phyloP scores from a whole-genome alignment of 1,140 invertebrate genomes.

The Whitmania pigra region DNA sequence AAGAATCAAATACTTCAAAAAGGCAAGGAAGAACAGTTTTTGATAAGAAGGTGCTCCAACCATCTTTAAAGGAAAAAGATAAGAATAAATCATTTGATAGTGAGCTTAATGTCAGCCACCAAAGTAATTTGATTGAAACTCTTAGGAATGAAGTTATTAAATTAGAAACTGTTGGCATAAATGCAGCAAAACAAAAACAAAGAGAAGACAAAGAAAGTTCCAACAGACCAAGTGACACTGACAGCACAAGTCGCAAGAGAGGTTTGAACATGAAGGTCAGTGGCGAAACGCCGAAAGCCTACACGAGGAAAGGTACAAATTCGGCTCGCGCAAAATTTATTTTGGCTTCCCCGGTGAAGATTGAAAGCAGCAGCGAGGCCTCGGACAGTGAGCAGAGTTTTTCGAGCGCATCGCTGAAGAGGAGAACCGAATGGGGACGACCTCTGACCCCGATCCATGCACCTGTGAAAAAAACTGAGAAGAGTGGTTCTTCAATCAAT shows the following conservation, averaged over 20 bases:
- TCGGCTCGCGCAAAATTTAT: conserved; percentile 22
- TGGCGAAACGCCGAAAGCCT: conserved; percentile 24
- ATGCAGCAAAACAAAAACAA: background rate
- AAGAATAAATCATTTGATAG: background rate
- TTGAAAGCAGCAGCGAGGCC: conserved; percentile 24
- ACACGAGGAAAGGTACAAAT: conserved; percentile 1
- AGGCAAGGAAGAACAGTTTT: background rate
- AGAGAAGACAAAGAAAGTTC: background rate
- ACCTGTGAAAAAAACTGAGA: conserved; percentile 4
- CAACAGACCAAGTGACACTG: background rate
- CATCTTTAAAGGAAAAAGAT: conserved; percentile 11
- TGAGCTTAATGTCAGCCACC: background rate
- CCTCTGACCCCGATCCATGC: background rate
- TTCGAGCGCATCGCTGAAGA: conserved; percentile 8
- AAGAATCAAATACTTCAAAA: background rate
- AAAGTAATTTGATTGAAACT: background rate
- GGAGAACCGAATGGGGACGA: conserved; percentile 5
- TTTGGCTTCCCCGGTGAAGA: conserved; percentile 11
- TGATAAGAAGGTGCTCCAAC: background rate
- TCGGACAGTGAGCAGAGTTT: conserved; percentile 21
- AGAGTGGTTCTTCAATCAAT: background rate
- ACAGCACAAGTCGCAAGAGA: conserved; percentile 12
- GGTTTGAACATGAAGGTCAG: conserved; percentile 21
- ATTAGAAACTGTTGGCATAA: background rate
- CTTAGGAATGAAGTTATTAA: background rate